These are phyloP conservation scores for Hyposoter dolosus DNA, from an alignment of 2,888 invertebrate genomes.

Conservation along the genomic window DNA sequence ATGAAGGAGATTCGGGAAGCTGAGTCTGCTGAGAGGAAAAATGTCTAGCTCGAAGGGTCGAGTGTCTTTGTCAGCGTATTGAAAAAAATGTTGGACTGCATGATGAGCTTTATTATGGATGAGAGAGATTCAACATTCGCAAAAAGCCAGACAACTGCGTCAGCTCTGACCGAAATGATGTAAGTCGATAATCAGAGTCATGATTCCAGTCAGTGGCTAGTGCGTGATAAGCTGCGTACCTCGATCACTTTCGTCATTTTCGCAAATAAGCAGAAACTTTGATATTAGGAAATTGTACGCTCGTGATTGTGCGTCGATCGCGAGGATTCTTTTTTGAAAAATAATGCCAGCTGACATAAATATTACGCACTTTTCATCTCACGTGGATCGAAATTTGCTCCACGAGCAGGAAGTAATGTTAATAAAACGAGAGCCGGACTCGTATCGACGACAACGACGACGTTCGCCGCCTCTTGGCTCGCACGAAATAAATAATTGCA, in stretches of 20 bases:
- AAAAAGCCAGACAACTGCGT: not conserved
- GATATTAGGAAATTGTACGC: not conserved
- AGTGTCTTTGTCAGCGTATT: not conserved
- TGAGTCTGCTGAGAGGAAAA: not conserved
- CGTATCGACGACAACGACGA: constrained; percentile 29
- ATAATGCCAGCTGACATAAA: too few relatives aligned
- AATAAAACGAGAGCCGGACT: not conserved
- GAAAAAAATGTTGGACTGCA: not conserved
- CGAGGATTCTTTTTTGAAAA: not conserved
- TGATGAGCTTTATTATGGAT: not conserved
- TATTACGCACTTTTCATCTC: not conserved
- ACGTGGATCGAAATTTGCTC: not conserved
- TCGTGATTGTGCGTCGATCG: not conserved
- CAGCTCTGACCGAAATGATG: not conserved
- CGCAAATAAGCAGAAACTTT: not conserved
- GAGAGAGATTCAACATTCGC: not conserved
- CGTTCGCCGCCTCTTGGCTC: constrained; percentile 20
- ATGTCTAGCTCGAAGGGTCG: not conserved
- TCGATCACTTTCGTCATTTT: constrained; percentile 3
- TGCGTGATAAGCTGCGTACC: constrained; percentile 8
- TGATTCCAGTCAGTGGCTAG: not conserved
- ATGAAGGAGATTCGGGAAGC: too few relatives aligned
- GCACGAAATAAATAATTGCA: constrained; percentile 48
- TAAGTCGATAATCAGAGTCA: constrained; percentile 7
- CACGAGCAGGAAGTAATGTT: too few relatives aligned